Evolutionary conservation across 2,888 invertebrate genomes (phyloP), one percentile per base, ranked within the genome.

Genomic region (Xestobium rufovillosum): DNA sequence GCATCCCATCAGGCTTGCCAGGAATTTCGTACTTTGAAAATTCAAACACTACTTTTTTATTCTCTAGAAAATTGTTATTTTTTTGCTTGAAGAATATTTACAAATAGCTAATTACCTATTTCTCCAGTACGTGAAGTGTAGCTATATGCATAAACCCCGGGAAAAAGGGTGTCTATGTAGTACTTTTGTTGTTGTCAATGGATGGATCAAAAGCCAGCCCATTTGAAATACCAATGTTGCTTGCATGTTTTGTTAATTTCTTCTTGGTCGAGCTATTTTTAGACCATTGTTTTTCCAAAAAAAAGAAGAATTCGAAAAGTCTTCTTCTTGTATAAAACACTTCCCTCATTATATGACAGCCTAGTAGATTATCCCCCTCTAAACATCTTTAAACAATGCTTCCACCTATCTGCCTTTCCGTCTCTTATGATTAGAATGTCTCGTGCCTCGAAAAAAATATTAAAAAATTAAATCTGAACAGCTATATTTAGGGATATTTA

Each of bases 191-290:
- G 45, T 67, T 66, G 31, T 71, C 66, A 8, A 68, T 58, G n/a
- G n/a, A n/a, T n/a, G 23, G 6, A 50, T 80, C 76, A 85, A 85
- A 86, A 37, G 80, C 78, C 27, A 86, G 64, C 0, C 86, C 86
- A 63, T 86, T 86, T 16, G 83, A 78, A 43, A 84, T 73, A 44
- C 75, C 73, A 28, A 79, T 14, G 45, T 51, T 41, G 4, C 10
- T 17, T 9, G 41, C 36, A 13, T 50, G 50, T 40, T 47, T 49
- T 26, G 42, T 47, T 3, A 52, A 14, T 28, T 27, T 33, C 6
- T 51, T 52, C 39, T 49, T 44, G 9, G 41, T 37, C 8, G 48
- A 37, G 36, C 50, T 63, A 60, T 71, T 72, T 17, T 73, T 57
- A 0, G 68, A 56, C 3, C 74, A 73, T 40, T 66, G n/a, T n/a